These are phyloP conservation scores for Enteromius fasciolatus DNA, from an alignment of 2,797 vertebrate genomes.

Conservation along the genomic window DNA sequence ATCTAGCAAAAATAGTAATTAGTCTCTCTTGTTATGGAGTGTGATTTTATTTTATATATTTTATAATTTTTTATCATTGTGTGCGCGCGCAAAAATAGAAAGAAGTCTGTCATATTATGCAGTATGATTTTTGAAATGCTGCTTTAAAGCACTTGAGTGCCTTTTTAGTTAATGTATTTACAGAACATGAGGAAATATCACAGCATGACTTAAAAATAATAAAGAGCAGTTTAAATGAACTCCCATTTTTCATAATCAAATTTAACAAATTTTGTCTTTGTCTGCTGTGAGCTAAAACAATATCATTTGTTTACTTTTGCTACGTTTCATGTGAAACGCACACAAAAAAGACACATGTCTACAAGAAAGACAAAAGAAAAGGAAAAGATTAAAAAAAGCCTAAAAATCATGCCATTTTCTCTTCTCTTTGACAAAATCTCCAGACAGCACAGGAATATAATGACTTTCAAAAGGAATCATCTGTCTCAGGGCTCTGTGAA, in stretches of 20 bases:
- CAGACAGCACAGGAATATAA: constrained; percentile 59
- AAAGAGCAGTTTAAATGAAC: constrained; percentile 28
- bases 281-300: constrained; percentile 26
- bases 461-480: constrained; percentile 70
- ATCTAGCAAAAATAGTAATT: neutral
- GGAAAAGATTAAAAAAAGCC: constrained; percentile 41
- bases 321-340: constrained; percentile 52
- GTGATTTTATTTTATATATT: neutral
- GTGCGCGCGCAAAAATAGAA: neutral
- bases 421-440: constrained; percentile 68
- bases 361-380: constrained; percentile 38
- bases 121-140: neutral
- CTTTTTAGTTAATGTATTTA: constrained; percentile 29
- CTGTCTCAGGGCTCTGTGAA: constrained; percentile 58
- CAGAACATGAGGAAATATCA: neutral
- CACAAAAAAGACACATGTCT: constrained; percentile 52
- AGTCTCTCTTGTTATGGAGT: neutral
- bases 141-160: constrained; percentile 4
- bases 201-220: constrained; percentile 22
- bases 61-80: neutral
- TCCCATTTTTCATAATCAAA: constrained; percentile 25
- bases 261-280: constrained; percentile 10
- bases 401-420: constrained; percentile 57
- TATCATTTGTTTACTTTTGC: constrained; percentile 45
- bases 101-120: neutral